phyloP scores from a whole-genome alignment of 2,888 invertebrate genomes.

The Allolobophora icterica region DNA sequence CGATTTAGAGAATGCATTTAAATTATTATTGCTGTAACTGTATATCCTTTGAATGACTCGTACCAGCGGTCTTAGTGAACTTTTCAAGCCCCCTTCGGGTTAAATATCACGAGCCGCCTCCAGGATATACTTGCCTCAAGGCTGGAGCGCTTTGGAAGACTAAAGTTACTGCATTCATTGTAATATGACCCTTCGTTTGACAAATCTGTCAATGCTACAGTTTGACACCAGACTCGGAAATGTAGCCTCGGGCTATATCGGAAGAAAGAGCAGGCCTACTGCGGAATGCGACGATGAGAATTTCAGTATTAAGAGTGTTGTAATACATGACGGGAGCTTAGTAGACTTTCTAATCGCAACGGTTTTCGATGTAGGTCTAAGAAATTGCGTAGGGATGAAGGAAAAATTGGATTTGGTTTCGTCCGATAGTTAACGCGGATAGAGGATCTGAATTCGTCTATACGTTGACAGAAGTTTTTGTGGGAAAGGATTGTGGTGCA shows the following conservation, averaged over 20 bases:
- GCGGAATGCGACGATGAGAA: too few species aligned
- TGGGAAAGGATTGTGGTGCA: too few species aligned
- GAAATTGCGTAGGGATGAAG: too few species aligned
- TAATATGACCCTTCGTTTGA: not conserved
- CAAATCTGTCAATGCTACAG: not conserved
- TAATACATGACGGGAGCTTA: not conserved
- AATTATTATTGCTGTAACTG: not conserved
- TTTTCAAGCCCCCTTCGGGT: not conserved
- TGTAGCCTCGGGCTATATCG: not conserved
- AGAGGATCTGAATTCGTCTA: too few species aligned
- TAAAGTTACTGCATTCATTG: not conserved
- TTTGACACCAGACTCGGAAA: not conserved
- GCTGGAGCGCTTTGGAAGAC: not conserved
- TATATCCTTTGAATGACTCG: not conserved
- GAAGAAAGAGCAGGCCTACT: not conserved
- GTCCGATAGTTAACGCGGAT: too few species aligned
- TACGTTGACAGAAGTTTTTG: too few species aligned
- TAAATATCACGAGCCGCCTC: too few species aligned
- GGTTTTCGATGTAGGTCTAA: too few species aligned
- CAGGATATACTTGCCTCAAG: too few species aligned
- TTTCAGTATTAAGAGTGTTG: not conserved
- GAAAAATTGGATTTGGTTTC: too few species aligned
- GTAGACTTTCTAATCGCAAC: not conserved
- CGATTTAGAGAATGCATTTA: too few species aligned
- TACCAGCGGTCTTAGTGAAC: not conserved